phyloP scores from a whole-genome alignment of 2,797 vertebrate species.

The Rallus crepitans region DNA sequence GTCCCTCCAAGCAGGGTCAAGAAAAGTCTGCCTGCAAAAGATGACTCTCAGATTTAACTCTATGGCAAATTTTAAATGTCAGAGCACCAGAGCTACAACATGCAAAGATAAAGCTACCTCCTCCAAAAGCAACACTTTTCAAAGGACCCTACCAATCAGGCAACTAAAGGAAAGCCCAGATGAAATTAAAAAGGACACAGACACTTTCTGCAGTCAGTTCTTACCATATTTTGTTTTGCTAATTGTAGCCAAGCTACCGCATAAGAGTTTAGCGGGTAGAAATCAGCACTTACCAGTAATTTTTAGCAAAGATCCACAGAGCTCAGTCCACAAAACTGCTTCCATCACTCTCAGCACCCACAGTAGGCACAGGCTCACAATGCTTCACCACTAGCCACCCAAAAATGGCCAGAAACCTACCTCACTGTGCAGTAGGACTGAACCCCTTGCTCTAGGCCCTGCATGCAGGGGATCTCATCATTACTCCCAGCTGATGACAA shows the following conservation, averaged over 20 bases:
- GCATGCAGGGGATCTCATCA: neutral
- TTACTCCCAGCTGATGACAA: neutral
- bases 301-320: neutral
- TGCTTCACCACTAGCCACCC: too few relatives aligned
- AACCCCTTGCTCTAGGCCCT: fast-evolving
- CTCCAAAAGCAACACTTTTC: neutral
- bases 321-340: neutral
- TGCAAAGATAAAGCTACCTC: neutral
- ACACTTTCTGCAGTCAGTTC: neutral
- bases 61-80: neutral
- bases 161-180: neutral
- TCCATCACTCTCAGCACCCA: neutral
- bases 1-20: neutral
- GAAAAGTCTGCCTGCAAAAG: neutral
- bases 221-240: neutral
- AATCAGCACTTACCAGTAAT: neutral
- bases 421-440: neutral
- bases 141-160: neutral
- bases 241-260: neutral
- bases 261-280: fast-evolving
- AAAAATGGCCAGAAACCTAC: fast-evolving
- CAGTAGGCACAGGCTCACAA: neutral
- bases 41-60: neutral
- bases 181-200: neutral
- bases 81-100: neutral